Evolutionary conservation across 1,140 invertebrate genomes (phyloP), one percentile per base, ranked within the genome.

Genomic region (Harpegnathos saltator): DNA sequence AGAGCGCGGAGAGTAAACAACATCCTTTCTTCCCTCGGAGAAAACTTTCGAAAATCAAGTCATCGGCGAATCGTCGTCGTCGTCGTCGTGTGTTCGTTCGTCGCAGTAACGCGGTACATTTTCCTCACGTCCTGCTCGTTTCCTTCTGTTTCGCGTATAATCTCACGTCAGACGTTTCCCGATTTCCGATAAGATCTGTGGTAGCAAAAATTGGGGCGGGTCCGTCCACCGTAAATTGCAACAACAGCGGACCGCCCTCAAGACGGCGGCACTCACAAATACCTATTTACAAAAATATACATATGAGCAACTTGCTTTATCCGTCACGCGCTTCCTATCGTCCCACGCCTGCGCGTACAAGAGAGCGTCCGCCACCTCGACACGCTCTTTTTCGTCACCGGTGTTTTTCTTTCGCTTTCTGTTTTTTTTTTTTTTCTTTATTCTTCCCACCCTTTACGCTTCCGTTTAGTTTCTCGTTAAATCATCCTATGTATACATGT

Each of bases 211-310:
- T 91, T 90, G 91, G 92, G 91, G 90, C 90, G 92, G 91, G 86
- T 82, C 83, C 85, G 74, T 88, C 88, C 84, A 88, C 71, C 89
- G 84, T 71, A 72, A 82, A 69, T n/a, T 19, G 14, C n/a, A 71
- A 74, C 69, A 7, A 29, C 77, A 85, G 68, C 75, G 69, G 82
- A 85, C 89, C 85, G 83, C 89, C 92, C 91, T 92, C 89, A 92
- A 93, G 92, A 92, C 92, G 92, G 92, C 93, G 89, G 91, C 91
- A 93, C 88, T 93, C 92, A 91, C 92, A 93, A 89, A 93, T 93
- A 92, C 89, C 91, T 94, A 94, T 94, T 94, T 94, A 94, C 93
- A 94, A 94, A 94, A 94, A 94, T 94, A 94, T 94, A 94, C 92
- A 94, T 91, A 91, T 93, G 92, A 94, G 92, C 93, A 93, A 94